Base-by-base conservation (phyloP, 2,797 vertebrate species). In the Microchirus variegatus region DNA sequence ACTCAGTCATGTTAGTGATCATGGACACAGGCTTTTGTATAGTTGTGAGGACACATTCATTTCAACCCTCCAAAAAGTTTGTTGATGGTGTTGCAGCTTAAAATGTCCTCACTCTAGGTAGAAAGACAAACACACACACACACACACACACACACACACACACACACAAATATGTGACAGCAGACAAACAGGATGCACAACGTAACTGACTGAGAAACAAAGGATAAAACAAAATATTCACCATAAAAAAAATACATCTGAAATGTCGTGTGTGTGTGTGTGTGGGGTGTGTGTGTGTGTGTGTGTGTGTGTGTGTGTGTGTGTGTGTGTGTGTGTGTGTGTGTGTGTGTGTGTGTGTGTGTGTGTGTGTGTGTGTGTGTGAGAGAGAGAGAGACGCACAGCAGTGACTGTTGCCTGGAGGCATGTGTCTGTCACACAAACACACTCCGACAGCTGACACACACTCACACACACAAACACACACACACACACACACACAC, bases 351-450 rank as follows among this genome's bases (percentile, higher is more conserved):
- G 13, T n/a, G 15, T 15, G 42, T 15, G 42, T 9, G n/a, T n/a
- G n/a, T 38, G 5, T 38, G 64, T 43, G 61, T 37, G 36, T 37
- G 12, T 45, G 42, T 15, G 42, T 4, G 4, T 22, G 22, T 22
- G 22, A 22, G 22, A 22, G 19, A 22, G 19, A 71, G 26, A 40
- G 35, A 66, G 77, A 72, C n/a, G n/a, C n/a, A n/a, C 73, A 77
- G 70, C 45, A 56, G 54, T 40, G 66, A 60, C 57, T 41, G 44
- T 60, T 60, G 73, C 78, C 78, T 67, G 63, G 18, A 73, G 73
- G 78, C 66, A 67, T 48, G 37, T 73, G 61, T 71, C 51, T 48
- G 41, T 65, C 56, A 62, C 12, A 14, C 50, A 67, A 70, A 80
- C 59, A 47, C 44, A 47, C 12, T 40, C n/a, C 67, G 73, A 73